Evolutionary conservation across 1,140 invertebrate genomes (phyloP).

Genomic region (Latrodectus geometricus): DNA sequence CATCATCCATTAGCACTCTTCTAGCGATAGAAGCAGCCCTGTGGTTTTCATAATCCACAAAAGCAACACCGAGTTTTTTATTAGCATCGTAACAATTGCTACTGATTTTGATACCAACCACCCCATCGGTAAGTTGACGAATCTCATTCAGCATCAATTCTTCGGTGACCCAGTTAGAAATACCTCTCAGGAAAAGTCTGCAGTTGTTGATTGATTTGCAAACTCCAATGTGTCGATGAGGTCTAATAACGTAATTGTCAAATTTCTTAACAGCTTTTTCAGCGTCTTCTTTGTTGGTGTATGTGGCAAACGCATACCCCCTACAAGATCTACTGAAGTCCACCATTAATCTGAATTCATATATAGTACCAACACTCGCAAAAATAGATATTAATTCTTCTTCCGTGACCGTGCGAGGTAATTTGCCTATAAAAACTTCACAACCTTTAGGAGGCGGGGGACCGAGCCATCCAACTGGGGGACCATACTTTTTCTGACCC

Average conservation of each 20-base stretch:
- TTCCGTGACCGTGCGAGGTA: slow-evolving; percentile 73
- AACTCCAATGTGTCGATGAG: slow-evolving; percentile 99
- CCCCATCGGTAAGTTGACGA: slow-evolving; percentile 76
- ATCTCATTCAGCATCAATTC: slow-evolving; percentile 84
- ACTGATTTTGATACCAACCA: slow-evolving; percentile 81
- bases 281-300: slow-evolving; percentile 69
- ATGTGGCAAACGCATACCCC: slow-evolving; percentile 73
- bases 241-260: slow-evolving; percentile 90
- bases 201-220: slow-evolving; percentile 99
- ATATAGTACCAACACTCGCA: slow-evolving; percentile 71
- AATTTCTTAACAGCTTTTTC: slow-evolving; percentile 67
- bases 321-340: slow-evolving; percentile 71
- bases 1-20: slow-evolving; percentile 79
- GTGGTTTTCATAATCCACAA: slow-evolving; percentile 86
- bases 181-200: slow-evolving; percentile 99
- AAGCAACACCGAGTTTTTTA: slow-evolving; percentile 84
- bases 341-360: slow-evolving; percentile 73
- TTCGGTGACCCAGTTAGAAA: slow-evolving; percentile 80
- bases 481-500: slow-evolving; percentile 75
- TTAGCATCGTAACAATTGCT: slow-evolving; percentile 73
- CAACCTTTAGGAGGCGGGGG: slow-evolving; percentile 70
- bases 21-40: slow-evolving; percentile 83
- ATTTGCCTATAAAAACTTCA: slow-evolving; percentile 72
- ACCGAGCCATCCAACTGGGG: slow-evolving; percentile 69
- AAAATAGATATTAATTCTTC: slow-evolving; percentile 73